Evolutionary conservation across 2,113 vertebrate species (phyloP), one percentile per base, ranked within the genome.

Genomic region (Rhea pennata): DNA sequence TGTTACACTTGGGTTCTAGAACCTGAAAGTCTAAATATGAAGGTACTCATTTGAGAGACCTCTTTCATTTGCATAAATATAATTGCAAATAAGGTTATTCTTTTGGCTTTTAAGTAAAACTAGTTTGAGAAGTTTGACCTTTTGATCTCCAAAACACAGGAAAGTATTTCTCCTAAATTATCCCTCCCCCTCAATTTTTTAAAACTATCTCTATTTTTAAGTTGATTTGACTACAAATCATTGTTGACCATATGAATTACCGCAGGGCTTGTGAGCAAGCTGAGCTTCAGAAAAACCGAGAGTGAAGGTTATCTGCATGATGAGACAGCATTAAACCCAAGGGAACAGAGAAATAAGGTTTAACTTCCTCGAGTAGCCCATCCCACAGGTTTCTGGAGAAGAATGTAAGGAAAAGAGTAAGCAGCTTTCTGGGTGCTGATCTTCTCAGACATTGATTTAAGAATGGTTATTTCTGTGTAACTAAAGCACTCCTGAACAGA

Each of bases 1-100:
- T 96, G 48, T 62, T 94, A 62, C 50, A 92, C 80, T 64, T 85
- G 36, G 42, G 71, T 56, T 93, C 73, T 84, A 90, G 69, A 93
- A 65, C 70, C 39, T 91, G 62, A 74, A 94, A 73, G 13, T 91
- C 91, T 86, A 33, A 84, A 50, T 84, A 21, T 46, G 24, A 33
- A 87, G 76, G 39, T 73, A 72, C 7, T 84, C 11, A 21, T 74
- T 67, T 82, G 23, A 85, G 42, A 73, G 17, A 6, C 69, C 33
- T 8, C 46, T 19, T 56, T 78, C 7, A 36, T 61, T 91, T 82
- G 17, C 69, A 54, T 84, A 74, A 36, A 61, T 8, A 42, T 50
- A 70, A 66, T 61, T 84, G 9, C n/a, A 82, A 82, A 76, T 48
- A 40, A 46, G 16, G 33, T 75, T 88, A 56, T 27, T 88, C 23